These are phyloP conservation scores for Larimichthys crocea DNA, from an alignment of 2,113 vertebrate species.

Conservation along the genomic window DNA sequence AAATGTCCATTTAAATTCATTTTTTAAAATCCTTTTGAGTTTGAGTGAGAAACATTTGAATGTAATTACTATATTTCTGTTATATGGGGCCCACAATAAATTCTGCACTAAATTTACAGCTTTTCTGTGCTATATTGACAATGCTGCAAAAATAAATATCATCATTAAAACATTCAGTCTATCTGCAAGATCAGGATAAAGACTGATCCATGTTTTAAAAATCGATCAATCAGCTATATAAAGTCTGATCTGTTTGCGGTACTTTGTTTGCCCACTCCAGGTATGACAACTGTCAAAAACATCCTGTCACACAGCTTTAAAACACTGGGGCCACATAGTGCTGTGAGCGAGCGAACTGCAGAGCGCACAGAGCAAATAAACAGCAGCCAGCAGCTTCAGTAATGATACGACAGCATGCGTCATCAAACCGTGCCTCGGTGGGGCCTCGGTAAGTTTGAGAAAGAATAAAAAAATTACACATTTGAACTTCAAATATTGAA, in stretches of 20 bases:
- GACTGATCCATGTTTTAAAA: neutral
- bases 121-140: neutral
- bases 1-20: neutral
- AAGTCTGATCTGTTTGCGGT: neutral
- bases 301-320: neutral
- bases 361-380: constrained; percentile 48
- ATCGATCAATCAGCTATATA: neutral
- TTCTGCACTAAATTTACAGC: neutral
- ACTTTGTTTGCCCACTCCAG: neutral
- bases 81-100: neutral
- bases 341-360: constrained; percentile 28
- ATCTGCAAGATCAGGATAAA: neutral
- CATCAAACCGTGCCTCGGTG: constrained; percentile 1
- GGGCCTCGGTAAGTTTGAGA: neutral
- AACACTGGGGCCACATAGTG: neutral
- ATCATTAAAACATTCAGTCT: neutral
- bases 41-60: neutral
- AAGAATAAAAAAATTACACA: neutral
- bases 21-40: neutral
- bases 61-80: neutral
- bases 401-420: constrained; percentile 29
- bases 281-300: neutral
- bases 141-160: neutral
- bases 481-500: constrained; percentile 8
- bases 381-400: constrained; percentile 26